Evolutionary conservation across 2,888 invertebrate species (phyloP), one percentile per base, ranked within the genome.

Genomic region (Bibio marci): DNA sequence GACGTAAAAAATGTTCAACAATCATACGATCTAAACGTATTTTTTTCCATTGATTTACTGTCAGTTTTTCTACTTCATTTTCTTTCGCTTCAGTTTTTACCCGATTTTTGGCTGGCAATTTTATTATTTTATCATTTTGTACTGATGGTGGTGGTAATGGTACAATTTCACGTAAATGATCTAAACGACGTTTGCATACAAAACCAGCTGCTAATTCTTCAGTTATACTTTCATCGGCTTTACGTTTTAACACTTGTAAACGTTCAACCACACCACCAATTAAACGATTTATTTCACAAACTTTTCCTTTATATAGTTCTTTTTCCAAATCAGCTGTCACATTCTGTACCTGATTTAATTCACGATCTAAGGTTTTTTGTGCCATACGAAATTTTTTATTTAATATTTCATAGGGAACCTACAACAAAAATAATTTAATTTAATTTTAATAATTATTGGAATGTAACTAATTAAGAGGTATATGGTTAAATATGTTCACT

Each of bases 341-440:
- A 44, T 74, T 73, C 48, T 85, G 80, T 3, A 94, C 82, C 56
- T 91, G 86, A 2, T 90, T 79, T 0, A 86, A 85, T 58, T 91
- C 95, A 42, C 94, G 71, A 54, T 97, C 97, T 41, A 98, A 65
- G 11, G 81, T 80, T 52, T 95, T 91, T 62, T 98, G 97, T 3
- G 94, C 88, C 34, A 82, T 77, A 40, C 97, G 79, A 59, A 95
- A 98, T 52, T 87, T 88, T 61, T 97, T 97, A 64, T 98, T 98
- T 47, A 98, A 69, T 36, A 97, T 76, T 64, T 98, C 98, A 56
- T 97, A 98, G 2, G 97, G 97, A 46, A 97, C 92, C 87, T 90
- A 50, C 14, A n/a, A n/a, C n/a, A n/a, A n/a, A n/a, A n/a, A n/a
- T n/a, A n/a, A n/a, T n/a, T n/a, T n/a, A 57, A 49, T 26, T 26